These are phyloP conservation scores for Condylostylus longicornis DNA, from an alignment of 1,140 invertebrate genomes.

Conservation along the genomic window DNA sequence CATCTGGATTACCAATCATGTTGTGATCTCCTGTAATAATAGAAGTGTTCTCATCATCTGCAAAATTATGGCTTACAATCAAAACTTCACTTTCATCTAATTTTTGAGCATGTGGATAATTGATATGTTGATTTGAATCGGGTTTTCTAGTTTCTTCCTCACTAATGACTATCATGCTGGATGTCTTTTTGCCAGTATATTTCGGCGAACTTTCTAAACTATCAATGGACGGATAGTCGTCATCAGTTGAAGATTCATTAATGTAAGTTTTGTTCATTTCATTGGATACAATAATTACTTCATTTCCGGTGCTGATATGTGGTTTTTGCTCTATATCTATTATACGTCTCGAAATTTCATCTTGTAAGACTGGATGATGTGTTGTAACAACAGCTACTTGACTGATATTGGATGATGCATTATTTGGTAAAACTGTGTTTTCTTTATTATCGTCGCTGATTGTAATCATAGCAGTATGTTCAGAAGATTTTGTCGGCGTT, in stretches of 20 bases:
- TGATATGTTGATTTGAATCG: not conserved
- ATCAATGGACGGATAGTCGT: conserved; percentile 55
- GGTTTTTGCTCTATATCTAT: conserved; percentile 1
- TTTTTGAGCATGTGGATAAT: conserved; percentile 32
- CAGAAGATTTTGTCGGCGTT: too few relatives aligned
- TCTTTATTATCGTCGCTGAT: conserved; percentile 33
- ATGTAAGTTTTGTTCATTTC: conserved; percentile 51
- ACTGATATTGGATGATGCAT: conserved; percentile 51
- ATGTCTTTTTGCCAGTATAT: conserved; percentile 16
- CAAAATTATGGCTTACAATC: conserved; percentile 52
- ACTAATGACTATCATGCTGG: conserved; percentile 23
- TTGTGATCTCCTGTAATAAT: conserved; percentile 23
- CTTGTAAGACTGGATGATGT: conserved; percentile 58
- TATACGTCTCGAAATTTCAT: conserved; percentile 33
- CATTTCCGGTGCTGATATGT: conserved; percentile 30
- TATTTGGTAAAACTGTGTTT: conserved; percentile 48
- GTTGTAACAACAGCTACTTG: conserved; percentile 69
- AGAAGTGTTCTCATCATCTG: conserved; percentile 23
- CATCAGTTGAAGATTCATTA: conserved; percentile 50
- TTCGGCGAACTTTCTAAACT: conserved; percentile 49
- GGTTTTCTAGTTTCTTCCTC: conserved; percentile 29
- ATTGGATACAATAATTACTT: conserved; percentile 64
- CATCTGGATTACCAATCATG: conserved; percentile 22
- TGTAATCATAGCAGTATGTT: too few relatives aligned
- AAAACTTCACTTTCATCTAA: conserved; percentile 69